Percentiles rank a stretch among this genome's conserved stretches.
Evolutionary conservation across 2,113 vertebrate species (phyloP).

Genomic region (Merops nubicus): DNA sequence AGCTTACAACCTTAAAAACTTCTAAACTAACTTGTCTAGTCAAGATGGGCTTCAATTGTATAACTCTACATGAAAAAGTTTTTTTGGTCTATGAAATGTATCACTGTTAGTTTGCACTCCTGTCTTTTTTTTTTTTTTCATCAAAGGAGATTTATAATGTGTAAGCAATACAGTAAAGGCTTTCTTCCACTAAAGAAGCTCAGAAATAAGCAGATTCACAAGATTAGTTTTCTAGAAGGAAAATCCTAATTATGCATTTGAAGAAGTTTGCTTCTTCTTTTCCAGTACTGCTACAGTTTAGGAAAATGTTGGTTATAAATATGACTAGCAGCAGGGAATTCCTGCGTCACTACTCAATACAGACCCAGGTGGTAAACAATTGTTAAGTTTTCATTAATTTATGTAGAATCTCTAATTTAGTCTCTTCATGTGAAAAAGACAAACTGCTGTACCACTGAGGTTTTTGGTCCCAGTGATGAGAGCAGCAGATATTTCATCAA

Average conservation of each 20-base stretch:
- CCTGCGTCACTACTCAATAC: neutral
- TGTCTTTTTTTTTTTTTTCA: neutral
- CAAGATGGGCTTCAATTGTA: neutral
- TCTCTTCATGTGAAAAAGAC: neutral
- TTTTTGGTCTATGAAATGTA: neutral
- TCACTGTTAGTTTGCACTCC: neutral
- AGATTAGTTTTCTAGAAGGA: slow-evolving; percentile 5
- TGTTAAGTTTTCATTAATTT: neutral
- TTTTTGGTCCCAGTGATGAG: neutral
- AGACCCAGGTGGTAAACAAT: neutral
- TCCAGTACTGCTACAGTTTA: neutral
- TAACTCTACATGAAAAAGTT: neutral
- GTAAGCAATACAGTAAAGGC: neutral
- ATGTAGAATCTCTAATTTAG: neutral
- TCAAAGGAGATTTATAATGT: slow-evolving; percentile 7
- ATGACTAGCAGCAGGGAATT: slow-evolving; percentile 2
- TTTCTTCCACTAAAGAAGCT: slow-evolving; percentile 11
- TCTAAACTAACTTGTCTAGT: neutral
- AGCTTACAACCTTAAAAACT: slow-evolving; percentile 16
- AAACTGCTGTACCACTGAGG: neutral
- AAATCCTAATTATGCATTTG: slow-evolving; percentile 10
- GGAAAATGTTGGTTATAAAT: neutral
- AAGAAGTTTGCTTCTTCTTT: neutral
- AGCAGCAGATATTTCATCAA: neutral
- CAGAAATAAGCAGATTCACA: slow-evolving; percentile 21